phyloP scores from a whole-genome alignment of 2,113 vertebrate genomes.

The Mellivora capensis region DNA sequence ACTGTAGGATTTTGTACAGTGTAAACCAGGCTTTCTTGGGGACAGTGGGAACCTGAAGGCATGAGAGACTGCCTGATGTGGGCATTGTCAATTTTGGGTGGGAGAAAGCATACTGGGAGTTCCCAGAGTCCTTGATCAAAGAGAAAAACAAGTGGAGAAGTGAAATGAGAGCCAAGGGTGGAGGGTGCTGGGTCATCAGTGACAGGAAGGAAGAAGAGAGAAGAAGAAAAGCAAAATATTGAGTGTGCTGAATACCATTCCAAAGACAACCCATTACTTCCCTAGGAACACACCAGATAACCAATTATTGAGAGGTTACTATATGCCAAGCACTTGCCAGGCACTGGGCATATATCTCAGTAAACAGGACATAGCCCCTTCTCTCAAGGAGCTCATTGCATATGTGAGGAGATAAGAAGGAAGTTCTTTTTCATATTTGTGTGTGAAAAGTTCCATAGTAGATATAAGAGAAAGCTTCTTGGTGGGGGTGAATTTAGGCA shows the following conservation, averaged over 20 bases:
- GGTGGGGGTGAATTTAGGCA: background rate
- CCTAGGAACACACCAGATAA: background rate
- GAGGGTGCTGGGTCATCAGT: background rate
- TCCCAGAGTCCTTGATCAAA: background rate
- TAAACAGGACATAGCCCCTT: background rate
- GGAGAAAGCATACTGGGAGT: background rate
- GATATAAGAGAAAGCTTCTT: background rate
- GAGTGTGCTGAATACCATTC: background rate
- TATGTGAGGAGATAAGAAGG: background rate
- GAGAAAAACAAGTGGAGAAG: background rate
- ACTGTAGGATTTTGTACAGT: background rate
- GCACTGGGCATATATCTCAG: background rate
- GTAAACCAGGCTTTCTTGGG: background rate
- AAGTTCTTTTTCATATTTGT: conserved; percentile 8
- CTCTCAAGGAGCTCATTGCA: background rate
- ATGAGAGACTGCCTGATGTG: background rate
- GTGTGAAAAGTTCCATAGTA: background rate
- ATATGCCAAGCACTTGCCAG: background rate
- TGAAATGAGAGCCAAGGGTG: background rate
- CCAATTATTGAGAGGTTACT: background rate
- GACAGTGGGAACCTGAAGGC: background rate
- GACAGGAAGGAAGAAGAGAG: background rate
- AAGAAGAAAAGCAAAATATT: background rate
- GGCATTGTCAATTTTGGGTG: background rate
- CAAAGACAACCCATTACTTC: background rate